Conservation (phyloP, 2,113 vertebrate species). For the Corythornis madagascariensis region DNA sequence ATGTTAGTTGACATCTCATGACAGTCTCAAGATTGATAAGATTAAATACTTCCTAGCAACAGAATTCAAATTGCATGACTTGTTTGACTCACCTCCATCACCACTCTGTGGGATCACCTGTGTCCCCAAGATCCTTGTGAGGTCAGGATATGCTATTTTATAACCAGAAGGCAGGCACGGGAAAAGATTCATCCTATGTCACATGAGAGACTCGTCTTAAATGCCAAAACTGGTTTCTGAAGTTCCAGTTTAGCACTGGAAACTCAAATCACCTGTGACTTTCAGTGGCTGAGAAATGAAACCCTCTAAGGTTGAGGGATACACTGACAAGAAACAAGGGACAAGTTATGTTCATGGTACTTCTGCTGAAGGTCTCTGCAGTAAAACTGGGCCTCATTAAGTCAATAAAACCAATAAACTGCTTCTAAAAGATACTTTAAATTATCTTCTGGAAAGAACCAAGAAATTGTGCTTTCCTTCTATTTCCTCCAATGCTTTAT, state of each 20-base stretch:
- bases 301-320: neutral
- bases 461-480: neutral
- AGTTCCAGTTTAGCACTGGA: neutral
- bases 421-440: neutral
- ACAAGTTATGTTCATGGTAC: neutral
- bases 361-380: neutral
- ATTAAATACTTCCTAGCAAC: neutral
- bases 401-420: neutral
- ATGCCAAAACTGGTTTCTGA: neutral
- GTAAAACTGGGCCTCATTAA: neutral
- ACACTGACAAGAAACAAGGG: neutral
- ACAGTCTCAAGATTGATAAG: neutral
- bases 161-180: neutral
- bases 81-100: neutral
- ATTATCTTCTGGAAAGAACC: neutral
- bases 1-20: no score
- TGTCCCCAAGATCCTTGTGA: neutral
- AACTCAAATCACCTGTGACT: accelerated
- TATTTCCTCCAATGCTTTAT: neutral
- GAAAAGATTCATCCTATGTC: neutral
- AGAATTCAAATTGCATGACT: neutral
- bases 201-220: neutral
- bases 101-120: neutral
- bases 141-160: neutral
- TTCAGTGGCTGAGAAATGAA: neutral